Conservation (phyloP, 1,140 invertebrate species). For the Anastrepha ludens region DNA sequence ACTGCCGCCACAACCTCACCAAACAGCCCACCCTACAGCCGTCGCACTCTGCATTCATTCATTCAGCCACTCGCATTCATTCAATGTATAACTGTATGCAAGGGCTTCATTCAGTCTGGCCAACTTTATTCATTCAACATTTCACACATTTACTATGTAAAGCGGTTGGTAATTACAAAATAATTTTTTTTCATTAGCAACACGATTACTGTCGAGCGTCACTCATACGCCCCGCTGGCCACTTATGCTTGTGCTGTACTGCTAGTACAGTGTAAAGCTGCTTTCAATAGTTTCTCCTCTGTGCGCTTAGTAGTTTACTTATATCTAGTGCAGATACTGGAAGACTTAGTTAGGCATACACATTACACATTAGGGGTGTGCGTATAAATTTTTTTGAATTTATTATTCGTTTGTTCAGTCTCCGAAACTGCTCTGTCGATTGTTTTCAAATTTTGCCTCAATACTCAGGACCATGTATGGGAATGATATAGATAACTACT, state of each 20-base stretch:
- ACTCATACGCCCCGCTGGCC: constrained; percentile 42
- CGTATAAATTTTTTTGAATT: neutral
- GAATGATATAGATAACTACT: too few species aligned
- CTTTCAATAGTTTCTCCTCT: neutral
- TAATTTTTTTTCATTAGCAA: constrained; percentile 40
- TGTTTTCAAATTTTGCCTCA: too few species aligned
- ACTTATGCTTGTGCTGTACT: neutral
- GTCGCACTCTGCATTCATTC: neutral
- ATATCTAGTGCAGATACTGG: neutral
- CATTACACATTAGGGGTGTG: neutral
- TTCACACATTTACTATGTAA: constrained; percentile 52
- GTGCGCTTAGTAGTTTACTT: constrained; percentile 40
- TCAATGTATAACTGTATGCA: neutral
- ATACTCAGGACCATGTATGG: too few species aligned
- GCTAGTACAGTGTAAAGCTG: too few species aligned
- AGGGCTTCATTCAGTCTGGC: constrained; percentile 2
- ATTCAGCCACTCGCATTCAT: neutral
- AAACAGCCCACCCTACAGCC: neutral
- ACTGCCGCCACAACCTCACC: neutral
- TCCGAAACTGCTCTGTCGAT: too few species aligned
- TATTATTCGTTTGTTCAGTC: too few species aligned
- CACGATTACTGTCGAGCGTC: neutral
- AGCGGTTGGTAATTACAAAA: constrained; percentile 42
- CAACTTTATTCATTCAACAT: constrained; percentile 29
- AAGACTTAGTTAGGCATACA: neutral